Conservation (phyloP, 2,797 vertebrate species). For the Thripadectes ignobilis region DNA sequence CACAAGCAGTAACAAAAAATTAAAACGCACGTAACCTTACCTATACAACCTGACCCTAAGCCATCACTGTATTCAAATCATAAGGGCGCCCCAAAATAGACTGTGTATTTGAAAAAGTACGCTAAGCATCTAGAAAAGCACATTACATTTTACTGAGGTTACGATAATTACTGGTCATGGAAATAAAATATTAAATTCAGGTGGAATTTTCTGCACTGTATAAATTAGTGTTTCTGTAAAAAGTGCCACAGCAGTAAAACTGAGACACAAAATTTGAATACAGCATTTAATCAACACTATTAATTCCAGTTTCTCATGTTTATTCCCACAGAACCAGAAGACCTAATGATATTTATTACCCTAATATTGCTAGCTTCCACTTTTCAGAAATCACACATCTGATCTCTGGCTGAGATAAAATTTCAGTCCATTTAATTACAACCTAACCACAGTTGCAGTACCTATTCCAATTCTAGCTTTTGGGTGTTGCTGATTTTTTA, state of each 20-base stretch:
- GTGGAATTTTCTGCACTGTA: not conserved
- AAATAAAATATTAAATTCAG: not conserved
- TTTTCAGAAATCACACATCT: not conserved
- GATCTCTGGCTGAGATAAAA: not conserved
- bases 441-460: not conserved
- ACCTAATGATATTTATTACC: not conserved
- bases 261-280: not conserved
- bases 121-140: not conserved
- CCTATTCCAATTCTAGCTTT: not conserved
- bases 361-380: not conserved
- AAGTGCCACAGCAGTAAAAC: not conserved
- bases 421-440: not conserved
- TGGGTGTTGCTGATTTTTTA: not conserved
- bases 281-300: not conserved
- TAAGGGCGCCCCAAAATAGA: not conserved
- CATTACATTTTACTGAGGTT: not conserved
- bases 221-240: not conserved
- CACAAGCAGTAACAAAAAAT: not conserved
- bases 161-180: not conserved
- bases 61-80: not conserved
- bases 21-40: accelerated
- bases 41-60: not conserved
- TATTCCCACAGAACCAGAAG: not conserved
- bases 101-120: not conserved
- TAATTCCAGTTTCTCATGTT: not conserved